Evolutionary conservation across 2,113 vertebrate genomes (phyloP), one percentile per base, ranked within the genome.

Genomic region (Oplegnathus fasciatus): DNA sequence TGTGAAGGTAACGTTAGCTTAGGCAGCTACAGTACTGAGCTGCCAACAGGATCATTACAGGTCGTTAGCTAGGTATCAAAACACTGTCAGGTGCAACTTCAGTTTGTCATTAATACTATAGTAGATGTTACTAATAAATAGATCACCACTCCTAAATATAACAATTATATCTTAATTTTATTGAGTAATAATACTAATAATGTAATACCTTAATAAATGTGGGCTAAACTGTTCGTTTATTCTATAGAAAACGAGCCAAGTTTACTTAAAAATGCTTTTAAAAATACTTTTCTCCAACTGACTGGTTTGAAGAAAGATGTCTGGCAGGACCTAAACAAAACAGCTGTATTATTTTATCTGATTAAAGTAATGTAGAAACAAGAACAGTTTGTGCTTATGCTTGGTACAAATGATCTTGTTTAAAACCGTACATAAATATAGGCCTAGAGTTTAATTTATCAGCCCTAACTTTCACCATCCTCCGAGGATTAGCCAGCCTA

Each of bases 401-500:
- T 60, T 60, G 28, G 40, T 34, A 58, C 9, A 48, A 60, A 48
- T 34, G 0, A 26, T 34, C 22, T 58, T 66, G 4, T 8, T 68
- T 32, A 11, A 60, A 67, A 30, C 18, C 32, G n/a, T 58, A n/a
- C 13, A 26, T 26, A 65, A 40, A 65, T 40, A 61, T 20, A 44
- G 26, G 24, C 14, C 8, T 74, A n/a, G 1, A 58, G 17, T 57
- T 32, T 9, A 6, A 20, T 46, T 57, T 13, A 42, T 32, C 46
- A 42, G 1, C 9, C 4, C 18, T 52, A 57, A 75, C 22, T 20
- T 30, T 60, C 32, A 70, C 14, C 62, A 17, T 40, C 81, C 68
- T 75, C 58, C 1, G 4, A 34, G 48, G 50, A 57, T 80, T 26
- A 83, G 65, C 70, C 60, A 58, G 54, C 37, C 58, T 73, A 66